Evolutionary conservation across 2,888 invertebrate genomes (phyloP), one percentile per base, ranked within the genome.

Genomic region (Micoletzkya japonica): DNA sequence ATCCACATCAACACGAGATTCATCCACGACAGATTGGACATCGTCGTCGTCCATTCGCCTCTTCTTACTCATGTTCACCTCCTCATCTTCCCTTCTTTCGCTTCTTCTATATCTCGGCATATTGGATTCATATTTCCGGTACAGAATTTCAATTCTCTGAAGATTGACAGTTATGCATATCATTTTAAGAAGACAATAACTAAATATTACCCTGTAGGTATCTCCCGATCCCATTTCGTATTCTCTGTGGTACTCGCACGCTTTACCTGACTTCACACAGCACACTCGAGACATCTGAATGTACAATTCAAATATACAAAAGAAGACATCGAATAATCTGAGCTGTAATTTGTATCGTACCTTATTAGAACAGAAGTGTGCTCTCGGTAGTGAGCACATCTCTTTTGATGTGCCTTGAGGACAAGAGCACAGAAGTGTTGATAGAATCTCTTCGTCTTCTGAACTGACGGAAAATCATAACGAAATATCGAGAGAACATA

Each of bases 211-310:
- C 34, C 32, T 63, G 32, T 63, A 63, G 4, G 44, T 50, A 32
- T 63, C 63, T 6, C 63, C 63, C 44, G 39, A 37, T 50, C 63
- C 63, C 30, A 30, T 32, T 2, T n/a, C 30, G 24, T 63, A 63
- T 20, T 61, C 61, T 2, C 49, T 20, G 24, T 61, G 61, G 30
- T 61, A 61, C 4, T 44, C 61, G 30, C 61, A 61, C 30, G 14
- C 10, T 28, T 49, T 28, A 2, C 32, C 32, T 49, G 26, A 2
- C 20, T 49, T 44, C 28, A 28, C 61, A 28, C 61, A 61, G 20
- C 61, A 61, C 7, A 26, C 30, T n/a, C 61, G 26, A 2, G 61
- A 10, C 49, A 61, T 49, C 61, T 61, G 49, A 28, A 44, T n/a
- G n/a, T n/a, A n/a, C n/a, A 6, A 52, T n/a, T n/a, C 52, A 52